Percentiles rank a stretch among this genome's conserved stretches.
Conservation (phyloP, 2,113 vertebrate species). For the Gallinago paraguaiae region DNA sequence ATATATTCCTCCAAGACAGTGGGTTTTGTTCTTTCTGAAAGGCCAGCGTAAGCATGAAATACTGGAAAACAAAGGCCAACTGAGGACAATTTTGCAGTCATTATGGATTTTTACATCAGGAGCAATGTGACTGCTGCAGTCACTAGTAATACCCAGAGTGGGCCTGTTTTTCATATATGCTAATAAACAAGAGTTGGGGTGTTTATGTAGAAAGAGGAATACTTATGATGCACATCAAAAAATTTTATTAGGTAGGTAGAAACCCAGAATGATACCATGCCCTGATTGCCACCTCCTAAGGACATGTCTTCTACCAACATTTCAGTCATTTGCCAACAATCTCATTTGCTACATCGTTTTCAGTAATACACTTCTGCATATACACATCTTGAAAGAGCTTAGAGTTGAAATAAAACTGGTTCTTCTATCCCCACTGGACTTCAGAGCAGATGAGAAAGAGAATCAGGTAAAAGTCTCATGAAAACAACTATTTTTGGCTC, state of each 20-base stretch:
- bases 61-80: not conserved
- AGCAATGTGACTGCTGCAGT: not conserved
- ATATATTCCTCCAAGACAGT: not conserved
- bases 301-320: not conserved
- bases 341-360: not conserved
- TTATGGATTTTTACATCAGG: not conserved
- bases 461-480: slow-evolving; percentile 40
- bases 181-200: not conserved
- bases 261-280: not conserved
- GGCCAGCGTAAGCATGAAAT: not conserved
- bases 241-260: not conserved
- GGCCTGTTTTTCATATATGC: not conserved
- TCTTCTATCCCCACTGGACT: not conserved
- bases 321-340: not conserved
- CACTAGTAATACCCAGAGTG: not conserved
- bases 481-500: slow-evolving; percentile 59
- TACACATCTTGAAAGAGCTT: not conserved
- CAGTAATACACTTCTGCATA: not conserved
- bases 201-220: not conserved
- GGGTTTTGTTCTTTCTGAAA: not conserved
- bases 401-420: not conserved
- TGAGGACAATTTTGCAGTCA: not conserved
- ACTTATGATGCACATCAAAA: not conserved
- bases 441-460: not conserved
- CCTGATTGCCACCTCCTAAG: not conserved